Evolutionary conservation across 2,888 invertebrate genomes (phyloP).

Genomic region (Halictus quadricinctus): DNA sequence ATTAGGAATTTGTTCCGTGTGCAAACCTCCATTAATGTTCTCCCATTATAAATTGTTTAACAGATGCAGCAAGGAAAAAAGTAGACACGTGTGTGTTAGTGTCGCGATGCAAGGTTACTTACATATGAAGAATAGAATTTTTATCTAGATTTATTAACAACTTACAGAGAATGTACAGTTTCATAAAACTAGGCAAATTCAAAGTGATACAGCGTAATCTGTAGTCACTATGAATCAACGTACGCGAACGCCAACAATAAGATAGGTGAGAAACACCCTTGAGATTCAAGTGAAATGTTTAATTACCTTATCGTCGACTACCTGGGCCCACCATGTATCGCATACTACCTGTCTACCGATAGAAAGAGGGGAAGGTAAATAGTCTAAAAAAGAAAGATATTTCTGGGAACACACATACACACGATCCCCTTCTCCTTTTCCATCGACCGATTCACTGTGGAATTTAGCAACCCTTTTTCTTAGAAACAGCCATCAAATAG

Average conservation of each 20-base stretch:
- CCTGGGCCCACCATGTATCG: constrained; percentile 50
- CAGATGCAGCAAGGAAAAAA: not conserved
- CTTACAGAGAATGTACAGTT: constrained; percentile 23
- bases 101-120: not conserved
- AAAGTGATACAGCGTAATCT: constrained; percentile 18
- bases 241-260: constrained; percentile 30
- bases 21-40: not conserved
- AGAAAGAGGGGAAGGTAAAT: constrained; percentile 55
- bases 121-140: not conserved
- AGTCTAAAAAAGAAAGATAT: constrained; percentile 30
- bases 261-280: constrained; percentile 52
- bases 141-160: constrained; percentile 2
- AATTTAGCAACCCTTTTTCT: constrained; percentile 62
- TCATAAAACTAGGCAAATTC: constrained; percentile 13
- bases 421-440: constrained; percentile 28
- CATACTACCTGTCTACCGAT: constrained; percentile 56
- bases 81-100: not conserved
- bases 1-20: not conserved
- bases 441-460: constrained; percentile 32
- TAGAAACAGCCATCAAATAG: constrained; percentile 31
- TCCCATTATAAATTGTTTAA: not conserved
- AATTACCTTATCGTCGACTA: constrained; percentile 66
- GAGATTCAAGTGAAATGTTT: constrained; percentile 61
- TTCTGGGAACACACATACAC: constrained; percentile 46
- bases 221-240: constrained; percentile 31